These are phyloP conservation scores for Recurvirostra avosetta DNA, from an alignment of 2,113 vertebrate genomes.

Conservation along the genomic window DNA sequence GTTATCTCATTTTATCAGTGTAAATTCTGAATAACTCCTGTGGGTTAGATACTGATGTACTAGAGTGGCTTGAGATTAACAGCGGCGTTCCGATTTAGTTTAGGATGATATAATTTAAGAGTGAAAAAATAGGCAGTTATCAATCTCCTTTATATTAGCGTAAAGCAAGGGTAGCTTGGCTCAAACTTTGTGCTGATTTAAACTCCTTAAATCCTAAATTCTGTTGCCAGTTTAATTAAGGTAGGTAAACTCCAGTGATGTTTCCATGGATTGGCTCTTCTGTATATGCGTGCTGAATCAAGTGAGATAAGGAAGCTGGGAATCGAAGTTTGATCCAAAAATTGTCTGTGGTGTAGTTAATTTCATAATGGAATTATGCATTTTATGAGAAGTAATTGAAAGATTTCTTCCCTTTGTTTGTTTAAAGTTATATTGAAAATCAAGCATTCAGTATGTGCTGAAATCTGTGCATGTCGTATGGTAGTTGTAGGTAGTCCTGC, in stretches of 20 bases:
- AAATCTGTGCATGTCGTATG: neutral
- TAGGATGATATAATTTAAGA: neutral
- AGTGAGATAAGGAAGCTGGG: neutral
- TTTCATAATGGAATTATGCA: neutral
- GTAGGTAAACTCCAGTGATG: neutral
- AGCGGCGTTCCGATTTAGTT: neutral
- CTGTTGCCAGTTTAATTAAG: neutral
- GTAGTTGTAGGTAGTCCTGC: neutral
- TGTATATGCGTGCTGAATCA: accelerated
- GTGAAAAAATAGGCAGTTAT: neutral
- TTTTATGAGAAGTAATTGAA: neutral
- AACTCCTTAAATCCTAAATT: neutral
- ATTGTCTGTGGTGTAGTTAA: neutral
- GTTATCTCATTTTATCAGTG: neutral
- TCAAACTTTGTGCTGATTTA: neutral
- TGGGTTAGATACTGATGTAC: neutral
- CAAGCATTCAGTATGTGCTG: neutral
- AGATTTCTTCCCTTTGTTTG: neutral
- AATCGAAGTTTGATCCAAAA: neutral
- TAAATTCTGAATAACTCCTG: constrained; percentile 4
- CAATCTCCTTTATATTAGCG: neutral
- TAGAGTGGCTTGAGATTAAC: neutral
- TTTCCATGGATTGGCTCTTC: neutral
- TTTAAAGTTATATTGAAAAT: neutral
- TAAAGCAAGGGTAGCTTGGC: neutral